Base-by-base conservation (phyloP, 1,140 invertebrate genomes). In the Pseudachorutes palmiensis region DNA sequence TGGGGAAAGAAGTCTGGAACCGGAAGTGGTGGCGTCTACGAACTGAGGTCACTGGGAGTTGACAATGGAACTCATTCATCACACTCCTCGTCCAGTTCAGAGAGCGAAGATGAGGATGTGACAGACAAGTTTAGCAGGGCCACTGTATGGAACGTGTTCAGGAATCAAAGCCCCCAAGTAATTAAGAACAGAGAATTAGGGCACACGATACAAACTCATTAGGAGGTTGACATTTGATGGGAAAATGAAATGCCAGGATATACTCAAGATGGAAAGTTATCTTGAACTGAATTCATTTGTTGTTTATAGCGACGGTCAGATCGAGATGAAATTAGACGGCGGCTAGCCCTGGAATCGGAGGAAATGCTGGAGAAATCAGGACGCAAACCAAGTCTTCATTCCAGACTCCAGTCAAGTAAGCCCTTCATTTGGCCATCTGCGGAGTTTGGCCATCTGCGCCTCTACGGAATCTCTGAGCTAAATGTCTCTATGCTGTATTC, bases 251-350 rank as follows among this genome's bases (percentile, higher is more conserved):
- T 33, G 28, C 22, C 62, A 24, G 19, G 26, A 22, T 24, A 49
- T 45, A 33, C 28, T n/a, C n/a, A n/a, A n/a, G n/a, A n/a, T n/a
- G n/a, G n/a, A n/a, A n/a, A n/a, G n/a, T n/a, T n/a, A n/a, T n/a
- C n/a, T n/a, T 55, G 24, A 55, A 55, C 24, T 55, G 24, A 55
- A 5, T 48, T 63, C 45, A 5, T 19, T 63, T 63, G 33, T 64
- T 58, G 30, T 51, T 3, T 45, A 65, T 31, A 91, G 89, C 86
- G 88, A 76, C 84, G 88, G 74, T 93, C 91, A 85, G 92, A 95
- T 77, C 82, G 92, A 67, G 92, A 95, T 78, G 91, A 94, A 80
- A 95, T 96, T 72, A 84, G 92, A 65, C 84, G 88, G 74, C 83
- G 91, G 68, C 79, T 95, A 73, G 92, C 92, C 0, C 91, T 93